Evolutionary conservation across 2,113 vertebrate genomes (phyloP).

Genomic region (Amazona vittata): DNA sequence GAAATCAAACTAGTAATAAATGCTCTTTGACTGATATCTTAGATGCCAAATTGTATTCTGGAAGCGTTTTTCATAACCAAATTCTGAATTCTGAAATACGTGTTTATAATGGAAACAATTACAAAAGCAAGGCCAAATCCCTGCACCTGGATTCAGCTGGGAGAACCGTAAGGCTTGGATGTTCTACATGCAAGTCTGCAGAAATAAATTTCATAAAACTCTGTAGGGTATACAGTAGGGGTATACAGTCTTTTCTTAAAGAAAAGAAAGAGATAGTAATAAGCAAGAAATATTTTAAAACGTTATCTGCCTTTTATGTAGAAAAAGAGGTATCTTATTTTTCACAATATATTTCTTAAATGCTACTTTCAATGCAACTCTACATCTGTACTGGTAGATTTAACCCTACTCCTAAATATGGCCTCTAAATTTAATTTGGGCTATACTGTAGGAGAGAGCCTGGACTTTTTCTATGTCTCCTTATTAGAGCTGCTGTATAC

Average conservation of each 20-base stretch:
- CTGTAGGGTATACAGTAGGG: background rate
- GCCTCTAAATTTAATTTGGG: background rate
- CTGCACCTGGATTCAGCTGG: conserved; percentile 40
- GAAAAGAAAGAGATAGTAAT: background rate
- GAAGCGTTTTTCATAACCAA: conserved; percentile 28
- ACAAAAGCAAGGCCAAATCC: conserved; percentile 24
- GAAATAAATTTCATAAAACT: background rate
- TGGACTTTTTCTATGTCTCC: background rate
- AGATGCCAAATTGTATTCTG: background rate
- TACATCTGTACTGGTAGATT: background rate
- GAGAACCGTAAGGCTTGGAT: background rate
- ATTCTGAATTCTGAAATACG: conserved; percentile 21
- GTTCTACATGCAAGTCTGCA: background rate
- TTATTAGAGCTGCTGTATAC: background rate
- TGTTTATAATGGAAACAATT: conserved; percentile 16
- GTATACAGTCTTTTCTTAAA: background rate
- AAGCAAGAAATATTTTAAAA: background rate
- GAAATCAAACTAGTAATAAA: conserved; percentile 8
- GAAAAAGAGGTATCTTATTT: background rate
- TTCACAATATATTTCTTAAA: background rate
- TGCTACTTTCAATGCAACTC: background rate
- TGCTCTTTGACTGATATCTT: background rate
- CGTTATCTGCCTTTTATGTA: background rate
- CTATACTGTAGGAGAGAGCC: background rate
- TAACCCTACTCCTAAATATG: background rate